Base-by-base conservation (phyloP, 2,888 invertebrate genomes). In the Oegoconia quadripuncta region DNA sequence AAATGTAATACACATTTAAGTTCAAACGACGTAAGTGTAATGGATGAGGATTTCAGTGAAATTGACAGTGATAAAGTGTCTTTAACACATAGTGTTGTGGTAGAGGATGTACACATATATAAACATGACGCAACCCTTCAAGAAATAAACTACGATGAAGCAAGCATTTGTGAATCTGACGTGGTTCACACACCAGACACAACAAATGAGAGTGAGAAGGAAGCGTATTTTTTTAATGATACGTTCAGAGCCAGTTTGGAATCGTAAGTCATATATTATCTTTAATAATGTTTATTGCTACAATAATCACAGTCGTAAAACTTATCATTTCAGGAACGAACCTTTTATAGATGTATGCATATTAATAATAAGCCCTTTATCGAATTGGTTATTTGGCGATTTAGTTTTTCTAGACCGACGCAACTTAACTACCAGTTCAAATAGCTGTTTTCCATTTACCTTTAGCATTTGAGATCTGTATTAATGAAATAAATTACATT, bases 261-360 rank as follows among this genome's bases (percentile, higher is more conserved):
- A 63, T 83, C 82, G 84, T 84, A 63, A 78, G 84, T 83, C 13
- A n/a, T 7, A 32, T 28, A 12, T 22, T 39, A 15, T 34, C 2
- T 9, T 22, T 22, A 7, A n/a, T n/a, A n/a, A n/a, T n/a, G n/a
- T n/a, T n/a, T n/a, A n/a, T n/a, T n/a, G n/a, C n/a, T n/a, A n/a
- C n/a, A n/a, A n/a, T n/a, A n/a, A n/a, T n/a, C n/a, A n/a, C n/a
- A n/a, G n/a, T n/a, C n/a, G n/a, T n/a, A n/a, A n/a, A n/a, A n/a
- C n/a, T n/a, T n/a, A n/a, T n/a, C n/a, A n/a, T n/a, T n/a, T n/a
- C n/a, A n/a, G n/a, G n/a, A n/a, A n/a, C n/a, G n/a, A n/a, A n/a
- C n/a, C n/a, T n/a, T n/a, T n/a, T n/a, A n/a, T n/a, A n/a, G n/a
- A n/a, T n/a, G n/a, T n/a, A n/a, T n/a, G n/a, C n/a, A n/a, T n/a